These are phyloP conservation scores for Alfaro cultratus DNA, from an alignment of 2,797 vertebrate species.

Conservation along the genomic window DNA sequence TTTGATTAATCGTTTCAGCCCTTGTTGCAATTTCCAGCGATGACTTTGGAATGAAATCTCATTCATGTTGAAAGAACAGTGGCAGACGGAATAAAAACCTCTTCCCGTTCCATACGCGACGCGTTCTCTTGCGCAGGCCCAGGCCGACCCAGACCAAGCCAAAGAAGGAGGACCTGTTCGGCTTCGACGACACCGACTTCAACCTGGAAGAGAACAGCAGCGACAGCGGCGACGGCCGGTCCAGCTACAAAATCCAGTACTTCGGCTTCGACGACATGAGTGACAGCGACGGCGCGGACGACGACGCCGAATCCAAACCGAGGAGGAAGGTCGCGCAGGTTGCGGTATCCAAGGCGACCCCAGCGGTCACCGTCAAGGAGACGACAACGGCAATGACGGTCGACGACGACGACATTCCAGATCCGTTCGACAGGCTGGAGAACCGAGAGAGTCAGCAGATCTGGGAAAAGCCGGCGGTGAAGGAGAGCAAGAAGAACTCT, in stretches of 20 bases:
- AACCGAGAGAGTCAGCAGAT: constrained; percentile 45
- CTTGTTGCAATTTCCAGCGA: neutral
- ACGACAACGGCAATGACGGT: neutral
- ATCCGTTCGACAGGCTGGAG: constrained; percentile 62
- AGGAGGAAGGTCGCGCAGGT: constrained; percentile 86
- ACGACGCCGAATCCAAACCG: constrained; percentile 67
- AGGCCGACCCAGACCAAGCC: constrained; percentile 88
- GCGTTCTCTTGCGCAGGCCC: constrained; percentile 70
- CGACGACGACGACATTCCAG: constrained; percentile 59
- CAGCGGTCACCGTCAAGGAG: constrained; percentile 30
- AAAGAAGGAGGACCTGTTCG: constrained; percentile 94
- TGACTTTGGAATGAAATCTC: neutral
- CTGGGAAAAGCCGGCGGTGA: neutral
- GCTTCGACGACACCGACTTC: constrained; percentile 89
- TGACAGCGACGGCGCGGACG: constrained; percentile 89
- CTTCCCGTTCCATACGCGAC: neutral
- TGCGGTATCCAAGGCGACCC: constrained; percentile 57
- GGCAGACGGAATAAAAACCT: neutral
- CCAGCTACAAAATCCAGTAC: constrained; percentile 98
- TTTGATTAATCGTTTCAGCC: too few species aligned
- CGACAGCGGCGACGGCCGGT: constrained; percentile 81
- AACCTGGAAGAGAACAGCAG: constrained; percentile 77
- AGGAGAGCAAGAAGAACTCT: constrained; percentile 73
- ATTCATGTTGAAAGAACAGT: neutral
- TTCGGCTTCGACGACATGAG: constrained; percentile 98